Percentiles rank a stretch among this genome's conserved stretches.
These are phyloP conservation scores for Psammodynastes pulverulentus DNA, from an alignment of 2,113 vertebrate species.

Conservation along the genomic window DNA sequence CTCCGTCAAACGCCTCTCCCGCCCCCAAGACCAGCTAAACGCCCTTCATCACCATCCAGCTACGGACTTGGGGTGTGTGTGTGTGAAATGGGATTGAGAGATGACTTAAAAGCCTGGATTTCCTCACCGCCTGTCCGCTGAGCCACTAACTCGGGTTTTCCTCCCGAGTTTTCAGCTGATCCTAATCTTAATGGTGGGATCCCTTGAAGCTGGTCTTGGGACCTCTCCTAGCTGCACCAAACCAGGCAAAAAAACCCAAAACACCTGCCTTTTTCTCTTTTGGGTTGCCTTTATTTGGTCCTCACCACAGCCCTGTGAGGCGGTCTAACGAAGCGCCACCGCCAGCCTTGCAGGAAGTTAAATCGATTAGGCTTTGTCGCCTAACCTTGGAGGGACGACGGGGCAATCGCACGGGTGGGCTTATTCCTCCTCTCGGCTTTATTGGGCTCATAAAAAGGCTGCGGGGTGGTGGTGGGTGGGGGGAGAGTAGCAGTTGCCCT, in stretches of 20 bases:
- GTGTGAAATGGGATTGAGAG: background rate
- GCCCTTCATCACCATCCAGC: background rate
- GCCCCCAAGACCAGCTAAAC: background rate
- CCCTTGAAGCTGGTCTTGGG: background rate
- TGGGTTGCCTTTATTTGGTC: background rate
- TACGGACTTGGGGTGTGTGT: background rate
- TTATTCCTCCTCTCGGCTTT: background rate
- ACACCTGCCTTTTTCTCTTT: background rate
- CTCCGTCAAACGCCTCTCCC: background rate
- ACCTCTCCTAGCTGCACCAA: background rate
- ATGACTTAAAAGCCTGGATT: background rate
- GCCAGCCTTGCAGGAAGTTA: background rate
- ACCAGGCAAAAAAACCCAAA: background rate
- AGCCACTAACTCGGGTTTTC: background rate
- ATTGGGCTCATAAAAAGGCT: slow-evolving; percentile 19
- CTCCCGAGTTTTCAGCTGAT: background rate
- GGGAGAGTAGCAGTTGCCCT: slow-evolving; percentile 43
- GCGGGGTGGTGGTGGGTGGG: slow-evolving; percentile 22
- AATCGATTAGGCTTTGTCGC: background rate
- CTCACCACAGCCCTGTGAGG: background rate
- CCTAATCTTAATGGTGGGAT: background rate
- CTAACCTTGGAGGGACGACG: background rate
- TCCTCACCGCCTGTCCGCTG: background rate
- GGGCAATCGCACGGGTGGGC: background rate
- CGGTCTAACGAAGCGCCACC: background rate